Evolutionary conservation across 2,888 invertebrate species (phyloP).

Genomic region (Apoda limacodes): DNA sequence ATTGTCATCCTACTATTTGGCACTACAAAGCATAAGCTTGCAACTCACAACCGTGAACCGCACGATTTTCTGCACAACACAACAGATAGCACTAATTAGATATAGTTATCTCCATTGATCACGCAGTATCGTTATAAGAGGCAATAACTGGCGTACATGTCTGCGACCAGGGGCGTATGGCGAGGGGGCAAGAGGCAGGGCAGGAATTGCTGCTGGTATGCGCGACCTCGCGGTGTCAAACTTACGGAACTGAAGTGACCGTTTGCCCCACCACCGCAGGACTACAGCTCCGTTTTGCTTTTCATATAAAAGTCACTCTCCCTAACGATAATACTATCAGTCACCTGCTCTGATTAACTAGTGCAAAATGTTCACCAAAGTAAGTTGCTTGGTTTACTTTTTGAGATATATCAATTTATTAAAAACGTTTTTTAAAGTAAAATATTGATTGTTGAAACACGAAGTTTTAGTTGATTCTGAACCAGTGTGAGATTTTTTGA

Average conservation of each 20-base stretch:
- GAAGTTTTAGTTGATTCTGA: too few species aligned
- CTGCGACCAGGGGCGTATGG: slow-evolving; percentile 25
- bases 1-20: too few species aligned
- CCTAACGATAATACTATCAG: slow-evolving; percentile 61
- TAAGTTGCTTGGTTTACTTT: too few species aligned
- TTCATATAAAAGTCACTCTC: slow-evolving; percentile 65
- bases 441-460: too few species aligned
- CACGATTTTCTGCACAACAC: too few species aligned
- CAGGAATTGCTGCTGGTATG: slow-evolving; percentile 39
- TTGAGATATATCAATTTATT: not conserved
- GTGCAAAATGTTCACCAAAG: slow-evolving; percentile 68
- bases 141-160: slow-evolving; percentile 19
- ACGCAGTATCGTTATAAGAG: slow-evolving; percentile 25
- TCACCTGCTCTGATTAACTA: slow-evolving; percentile 61
- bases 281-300: slow-evolving; percentile 58
- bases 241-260: slow-evolving; percentile 66
- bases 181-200: slow-evolving; percentile 34
- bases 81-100: too few species aligned
- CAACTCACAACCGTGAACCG: too few species aligned
- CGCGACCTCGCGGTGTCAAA: slow-evolving; percentile 67
- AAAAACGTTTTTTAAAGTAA: not conserved
- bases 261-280: slow-evolving; percentile 54
- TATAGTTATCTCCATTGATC: too few species aligned
- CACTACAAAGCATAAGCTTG: too few species aligned
- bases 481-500: too few species aligned